Evolutionary conservation across 2,888 invertebrate genomes (phyloP), one percentile per base, ranked within the genome.

Genomic region (Leptinotarsa haldemani): DNA sequence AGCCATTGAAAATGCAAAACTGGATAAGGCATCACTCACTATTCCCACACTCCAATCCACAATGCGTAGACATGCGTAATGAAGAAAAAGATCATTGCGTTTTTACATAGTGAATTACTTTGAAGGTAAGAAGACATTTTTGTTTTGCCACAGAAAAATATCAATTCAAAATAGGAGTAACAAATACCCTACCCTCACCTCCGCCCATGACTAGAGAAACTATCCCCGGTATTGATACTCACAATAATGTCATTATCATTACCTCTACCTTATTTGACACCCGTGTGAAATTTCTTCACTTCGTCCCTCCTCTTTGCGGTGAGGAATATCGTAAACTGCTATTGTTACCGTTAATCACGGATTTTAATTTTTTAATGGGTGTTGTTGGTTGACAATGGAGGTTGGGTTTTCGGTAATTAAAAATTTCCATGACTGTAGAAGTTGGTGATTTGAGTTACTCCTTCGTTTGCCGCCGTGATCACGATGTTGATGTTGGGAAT

Each of bases 201-300:
- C 61, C 61, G 30, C 30, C 30, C 25, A 16, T 61, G 61, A 16
- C 61, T 61, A 30, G 5, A 30, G 16, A 30, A 30, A 30, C 61
- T 61, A 25, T 30, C 61, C 56, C 56, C 16, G 16, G 1, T 40
- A 61, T 61, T 61, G 61, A 30, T 61, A 40, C n/a, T n/a, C 30
- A n/a, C 61, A 30, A 61, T 61, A 61, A 30, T 61, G 61, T 40
- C 18, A 61, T 61, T n/a, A 61, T 61, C 30, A 61, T 61, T 61
- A 61, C 61, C 61, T 61, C 40, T 61, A 56, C 25, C 61, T 40
- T 22, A 58, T 58, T 30, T 40, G 61, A 61, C 61, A 61, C 61
- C 40, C 40, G 61, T 61, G 61, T 61, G 61, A 61, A 61, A 61
- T 30, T 61, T 1, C 61, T 40, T 30, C 13, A 16, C 30, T 25